phyloP scores from a whole-genome alignment of 2,888 invertebrate genomes.

The Pharmacophagus antenor region DNA sequence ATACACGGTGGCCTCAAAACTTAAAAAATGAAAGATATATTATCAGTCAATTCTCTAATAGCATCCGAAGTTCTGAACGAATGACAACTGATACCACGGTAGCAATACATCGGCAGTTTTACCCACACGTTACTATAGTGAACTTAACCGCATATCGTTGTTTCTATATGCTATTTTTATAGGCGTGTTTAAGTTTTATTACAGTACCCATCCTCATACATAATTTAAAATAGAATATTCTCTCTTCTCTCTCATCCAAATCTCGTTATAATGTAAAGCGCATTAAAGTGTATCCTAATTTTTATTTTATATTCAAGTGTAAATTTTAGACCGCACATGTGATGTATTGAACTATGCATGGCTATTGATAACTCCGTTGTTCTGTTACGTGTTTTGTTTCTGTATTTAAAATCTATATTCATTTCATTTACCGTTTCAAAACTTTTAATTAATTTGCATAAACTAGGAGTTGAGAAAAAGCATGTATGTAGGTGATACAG shows the following conservation, averaged over 20 bases:
- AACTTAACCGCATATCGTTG: constrained; percentile 15
- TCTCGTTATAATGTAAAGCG: no score
- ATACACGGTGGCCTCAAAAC: constrained; percentile 9
- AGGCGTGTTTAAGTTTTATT: no score
- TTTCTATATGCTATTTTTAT: neutral
- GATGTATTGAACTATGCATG: no score
- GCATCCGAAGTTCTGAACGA: constrained; percentile 23
- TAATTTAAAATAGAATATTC: no score
- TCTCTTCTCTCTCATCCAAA: no score
- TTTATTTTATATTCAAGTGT: no score
- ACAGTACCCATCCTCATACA: no score
- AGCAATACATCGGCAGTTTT: constrained; percentile 25
- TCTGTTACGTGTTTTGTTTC: no score
- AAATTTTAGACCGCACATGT: no score
- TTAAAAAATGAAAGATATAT: constrained; percentile 17
- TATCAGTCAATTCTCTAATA: constrained; percentile 12
- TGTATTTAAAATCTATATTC: no score
- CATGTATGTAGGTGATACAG: constrained; percentile 13
- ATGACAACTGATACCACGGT: constrained; percentile 27
- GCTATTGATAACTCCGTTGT: no score
- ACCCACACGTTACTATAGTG: constrained; percentile 10
- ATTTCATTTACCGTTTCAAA: neutral
- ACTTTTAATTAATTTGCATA: constrained; percentile 23
- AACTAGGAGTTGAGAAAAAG: constrained; percentile 7
- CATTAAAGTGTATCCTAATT: no score